Conservation (phyloP, 2,113 vertebrate genomes). For the Thunnus thynnus region DNA sequence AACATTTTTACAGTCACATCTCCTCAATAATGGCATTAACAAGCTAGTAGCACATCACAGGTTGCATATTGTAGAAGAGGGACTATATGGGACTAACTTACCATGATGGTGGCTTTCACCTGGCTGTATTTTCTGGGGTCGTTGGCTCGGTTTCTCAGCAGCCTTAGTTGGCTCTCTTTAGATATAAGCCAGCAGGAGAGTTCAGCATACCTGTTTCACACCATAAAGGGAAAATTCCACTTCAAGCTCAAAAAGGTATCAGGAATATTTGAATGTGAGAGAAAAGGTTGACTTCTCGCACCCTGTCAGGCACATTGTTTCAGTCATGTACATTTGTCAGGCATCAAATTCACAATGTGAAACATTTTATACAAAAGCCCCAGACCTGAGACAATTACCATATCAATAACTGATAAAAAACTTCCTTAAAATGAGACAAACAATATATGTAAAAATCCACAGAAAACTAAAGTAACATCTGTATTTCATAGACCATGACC, state of each 20-base stretch:
- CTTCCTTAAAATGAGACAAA: too few relatives aligned
- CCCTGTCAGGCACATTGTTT: too few relatives aligned
- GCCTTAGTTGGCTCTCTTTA: conserved; percentile 88
- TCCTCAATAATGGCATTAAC: background rate
- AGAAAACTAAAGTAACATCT: too few relatives aligned
- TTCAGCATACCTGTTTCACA: conserved; percentile 89
- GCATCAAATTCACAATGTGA: too few relatives aligned
- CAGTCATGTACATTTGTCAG: too few relatives aligned
- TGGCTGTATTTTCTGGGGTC: conserved; percentile 88
- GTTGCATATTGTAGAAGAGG: conserved; percentile 17
- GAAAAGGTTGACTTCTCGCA: background rate
- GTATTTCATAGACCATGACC: too few relatives aligned
- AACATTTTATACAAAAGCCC: too few relatives aligned
- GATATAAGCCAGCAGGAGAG: conserved; percentile 90
- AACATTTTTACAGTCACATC: conserved; percentile 3
- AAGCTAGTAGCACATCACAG: background rate
- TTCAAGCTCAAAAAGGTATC: background rate
- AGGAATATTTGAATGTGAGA: background rate
- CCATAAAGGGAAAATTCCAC: conserved; percentile 1
- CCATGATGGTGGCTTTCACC: conserved; percentile 86
- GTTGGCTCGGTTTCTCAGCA: conserved; percentile 84
- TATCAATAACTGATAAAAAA: too few relatives aligned
- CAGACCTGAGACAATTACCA: too few relatives aligned
- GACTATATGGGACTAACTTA: conserved; percentile 71
- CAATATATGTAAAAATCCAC: too few relatives aligned